Evolutionary conservation across 2,888 invertebrate genomes (phyloP), one percentile per base, ranked within the genome.

Genomic region (Oeneis ivallda): DNA sequence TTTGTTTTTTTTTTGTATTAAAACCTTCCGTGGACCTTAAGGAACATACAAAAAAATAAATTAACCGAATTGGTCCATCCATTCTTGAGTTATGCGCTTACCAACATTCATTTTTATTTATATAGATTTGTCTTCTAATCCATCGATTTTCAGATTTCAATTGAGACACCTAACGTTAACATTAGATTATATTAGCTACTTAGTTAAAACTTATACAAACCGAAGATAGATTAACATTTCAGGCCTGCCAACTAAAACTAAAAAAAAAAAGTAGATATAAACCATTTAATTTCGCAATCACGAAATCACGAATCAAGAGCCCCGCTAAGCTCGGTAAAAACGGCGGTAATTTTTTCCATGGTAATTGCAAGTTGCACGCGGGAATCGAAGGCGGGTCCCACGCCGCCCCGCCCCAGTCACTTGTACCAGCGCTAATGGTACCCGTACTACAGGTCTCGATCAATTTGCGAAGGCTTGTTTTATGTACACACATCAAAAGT

Each of bases 341-440:
- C 45, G 52, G 61, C 64, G 54, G 65, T 61, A 57, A 63, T 52
- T 64, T 66, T 66, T 68, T 63, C 56, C 62, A 45, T 32, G 34
- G 59, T 64, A 68, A 65, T 70, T 58, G 60, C 57, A 47, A 59
- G 64, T 65, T 69, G 71, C 70, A 66, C 67, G 69, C 66, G 67
- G 69, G 72, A 73, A 68, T 72, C 72, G 73, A 74, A 74, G 74
- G 74, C 72, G 73, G 66, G 60, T 65, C 74, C 70, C 39, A 41
- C 54, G 39, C 57, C 67, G 73, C 71, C 72, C 67, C 67, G 74
- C 69, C 67, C 69, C 65, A 61, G 58, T 59, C 63, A 62, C 65
- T 70, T 68, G 61, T 64, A 57, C 58, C 60, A 67, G 45, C 64
- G 49, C 65, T 70, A 67, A 67, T 69, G 53, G 65, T 52, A 17